Evolutionary conservation across 2,113 vertebrate species (phyloP), one percentile per base, ranked within the genome.

Genomic region (Cyanoramphus novaezelandiae): DNA sequence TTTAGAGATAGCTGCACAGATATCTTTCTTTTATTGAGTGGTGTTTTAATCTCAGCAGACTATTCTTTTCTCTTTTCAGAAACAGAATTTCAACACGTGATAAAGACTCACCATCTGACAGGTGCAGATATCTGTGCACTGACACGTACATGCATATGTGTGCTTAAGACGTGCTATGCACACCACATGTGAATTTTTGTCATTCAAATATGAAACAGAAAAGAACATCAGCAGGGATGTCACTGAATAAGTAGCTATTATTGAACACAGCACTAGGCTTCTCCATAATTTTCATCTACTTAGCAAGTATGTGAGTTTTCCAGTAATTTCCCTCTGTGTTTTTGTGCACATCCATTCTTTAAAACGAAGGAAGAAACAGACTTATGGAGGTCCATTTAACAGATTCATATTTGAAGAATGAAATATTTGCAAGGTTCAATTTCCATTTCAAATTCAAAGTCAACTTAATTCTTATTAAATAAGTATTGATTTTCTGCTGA

Each of bases 401-500:
- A 81, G 64, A 91, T 90, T 76, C 39, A 49, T 96, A 76, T 87
- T 86, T 91, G 49, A 93, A 25, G 53, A 92, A 92, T 60, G 60
- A 90, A 90, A 39, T 53, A 44, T 92, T 88, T 91, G 20, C 72
- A 92, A 78, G 41, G 70, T 93, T 94, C 60, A 39, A 82, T 92
- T 92, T 83, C 83, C 77, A 92, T 93, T 94, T 95, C 47, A 95
- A 88, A 91, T 92, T 94, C 83, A 88, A 88, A 92, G 71, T 90
- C 57, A 93, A 14, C 59, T 82, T 95, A 69, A 60, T 90, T 94
- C 79, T 94, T 83, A 81, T 85, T 86, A 81, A 96, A 67, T 78
- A 91, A 90, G 62, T 79, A 92, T 92, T 96, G 92, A 95, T 92
- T 91, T 93, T 96, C 67, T 94, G 47, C 86, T 83, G 41, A 93